Base-by-base conservation (phyloP, 2,797 vertebrate species). In the Sebastes oblongus region DNA sequence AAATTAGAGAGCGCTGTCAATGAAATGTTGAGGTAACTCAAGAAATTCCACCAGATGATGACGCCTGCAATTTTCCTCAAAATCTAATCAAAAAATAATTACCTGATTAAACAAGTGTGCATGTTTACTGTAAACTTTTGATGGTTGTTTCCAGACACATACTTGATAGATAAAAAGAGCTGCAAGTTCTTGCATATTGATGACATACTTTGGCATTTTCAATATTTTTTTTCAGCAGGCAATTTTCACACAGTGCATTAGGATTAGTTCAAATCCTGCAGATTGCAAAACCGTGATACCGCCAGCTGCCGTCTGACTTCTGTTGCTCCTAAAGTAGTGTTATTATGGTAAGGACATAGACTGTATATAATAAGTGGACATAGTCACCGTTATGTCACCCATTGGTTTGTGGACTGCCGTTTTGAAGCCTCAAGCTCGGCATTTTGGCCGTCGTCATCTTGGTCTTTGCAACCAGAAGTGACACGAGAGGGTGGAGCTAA, bases 131-230 rank as follows among this genome's bases (percentile, higher is more conserved):
- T 11, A 64, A 55, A 71, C 7, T 72, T n/a, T 2, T 54, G 8
- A 54, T 71, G 3, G 2, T 39, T 76, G 25, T 72, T 82, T 78
- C 30, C 1, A 77, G 46, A 75, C 42, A 77, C 75, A 76, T 55
- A 73, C 62, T 76, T 72, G 68, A 86, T 39, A 80, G 32, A 78
- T 67, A 81, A 81, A 83, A 67, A 82, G 46, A 78, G 27, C 64
- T 76, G 59, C 29, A 72, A 72, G 70, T 78, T 85, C 67, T 81
- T 50, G 42, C 22, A 56, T 36, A 54, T 8, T 36, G 12, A 39
- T 4, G 30, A 61, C 12, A 22, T 13, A 22, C 24, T 58, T 60
- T 36, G 13, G 42, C 32, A 46, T 56, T 59, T 62, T 70, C 14
- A 60, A 11, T 50, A 9, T 77, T 36, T 24, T 67, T 72, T 18